phyloP scores from a whole-genome alignment of 2,888 invertebrate species.

The Eupeodes latifasciatus region DNA sequence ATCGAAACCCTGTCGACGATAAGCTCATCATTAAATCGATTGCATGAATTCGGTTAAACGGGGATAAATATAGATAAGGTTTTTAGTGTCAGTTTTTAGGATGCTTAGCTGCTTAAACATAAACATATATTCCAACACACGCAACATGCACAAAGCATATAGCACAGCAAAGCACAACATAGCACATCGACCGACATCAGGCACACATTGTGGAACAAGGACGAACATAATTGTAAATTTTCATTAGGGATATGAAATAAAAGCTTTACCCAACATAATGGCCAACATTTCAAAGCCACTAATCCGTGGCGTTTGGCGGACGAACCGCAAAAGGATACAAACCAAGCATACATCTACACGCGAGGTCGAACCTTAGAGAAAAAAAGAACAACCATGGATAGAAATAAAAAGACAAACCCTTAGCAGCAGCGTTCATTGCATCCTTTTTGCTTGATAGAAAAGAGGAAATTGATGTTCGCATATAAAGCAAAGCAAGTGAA shows the following conservation, averaged over 20 bases:
- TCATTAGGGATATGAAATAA: constrained; percentile 61
- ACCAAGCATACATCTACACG: neutral
- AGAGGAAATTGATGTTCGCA: constrained; percentile 4
- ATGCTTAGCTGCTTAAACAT: neutral
- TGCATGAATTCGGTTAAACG: constrained; percentile 61
- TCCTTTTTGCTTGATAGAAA: neutral
- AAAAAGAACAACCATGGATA: neutral
- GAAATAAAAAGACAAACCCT: constrained; percentile 16
- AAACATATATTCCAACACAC: neutral
- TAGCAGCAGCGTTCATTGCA: constrained; percentile 14
- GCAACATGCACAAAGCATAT: neutral
- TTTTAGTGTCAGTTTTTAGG: constrained; percentile 34
- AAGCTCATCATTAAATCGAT: constrained; percentile 68
- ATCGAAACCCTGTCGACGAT: constrained; percentile 64
- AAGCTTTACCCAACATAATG: constrained; percentile 51
- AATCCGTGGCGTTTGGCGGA: constrained; percentile 47
- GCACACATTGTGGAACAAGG: neutral
- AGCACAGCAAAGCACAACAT: too few species aligned
- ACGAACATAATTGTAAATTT: constrained; percentile 41
- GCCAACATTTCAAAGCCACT: constrained; percentile 49
- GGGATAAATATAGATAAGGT: constrained; percentile 44
- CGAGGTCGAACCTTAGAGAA: constrained; percentile 14
- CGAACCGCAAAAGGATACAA: constrained; percentile 14
- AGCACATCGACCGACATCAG: neutral
- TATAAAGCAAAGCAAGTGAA: neutral